Base-by-base conservation (phyloP, 2,113 vertebrate genomes). In the Toxotes jaculatrix region DNA sequence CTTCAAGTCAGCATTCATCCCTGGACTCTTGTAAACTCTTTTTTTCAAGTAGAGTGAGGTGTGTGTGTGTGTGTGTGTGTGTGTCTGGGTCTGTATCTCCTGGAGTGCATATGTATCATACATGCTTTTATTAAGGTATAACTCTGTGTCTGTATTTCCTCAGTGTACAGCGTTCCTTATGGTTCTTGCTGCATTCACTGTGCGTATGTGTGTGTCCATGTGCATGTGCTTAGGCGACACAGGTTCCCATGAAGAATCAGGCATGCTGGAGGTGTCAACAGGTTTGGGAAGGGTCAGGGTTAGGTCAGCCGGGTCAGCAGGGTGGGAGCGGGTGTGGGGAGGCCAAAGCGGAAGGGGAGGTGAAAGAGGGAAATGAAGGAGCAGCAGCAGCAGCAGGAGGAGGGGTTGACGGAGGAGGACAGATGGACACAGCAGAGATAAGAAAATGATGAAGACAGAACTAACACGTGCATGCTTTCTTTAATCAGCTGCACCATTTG, bases 191-290 rank as follows among this genome's bases (percentile, higher is more conserved):
- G 53, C 23, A 57, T 36, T 72, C 47, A 43, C 57, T 75, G 36
- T 45, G 19, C 65, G 74, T 55, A 31, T 51, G 51, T 31, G 27
- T 45, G 19, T 72, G 81, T 55, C 27, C 51, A 42, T 31, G n/a
- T 32, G 51, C 19, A 57, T 23, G 19, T 36, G 23, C 40, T 61
- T 74, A 23, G 16, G 12, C 40, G 77, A 43, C 60, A 59, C 16
- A 42, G 65, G 73, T 95, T 95, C 93, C 94, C 94, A 92, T 90
- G 94, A 94, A 92, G 73, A 93, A 92, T 91, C 79, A 23, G 93
- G 88, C 86, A 93, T 89, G 89, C 75, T 68, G 84, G 68, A 85
- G 80, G 91, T 91, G 88, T 92, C 84, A 89, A 84, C 86, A 91
- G 91, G 85, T 93, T 90, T 79, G 63, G 45, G 67, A 74, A 51